Percentiles rank a stretch among this genome's conserved stretches.
These are phyloP conservation scores for Drosophila affinis DNA, from an alignment of 2,888 invertebrate species.

Conservation along the genomic window DNA sequence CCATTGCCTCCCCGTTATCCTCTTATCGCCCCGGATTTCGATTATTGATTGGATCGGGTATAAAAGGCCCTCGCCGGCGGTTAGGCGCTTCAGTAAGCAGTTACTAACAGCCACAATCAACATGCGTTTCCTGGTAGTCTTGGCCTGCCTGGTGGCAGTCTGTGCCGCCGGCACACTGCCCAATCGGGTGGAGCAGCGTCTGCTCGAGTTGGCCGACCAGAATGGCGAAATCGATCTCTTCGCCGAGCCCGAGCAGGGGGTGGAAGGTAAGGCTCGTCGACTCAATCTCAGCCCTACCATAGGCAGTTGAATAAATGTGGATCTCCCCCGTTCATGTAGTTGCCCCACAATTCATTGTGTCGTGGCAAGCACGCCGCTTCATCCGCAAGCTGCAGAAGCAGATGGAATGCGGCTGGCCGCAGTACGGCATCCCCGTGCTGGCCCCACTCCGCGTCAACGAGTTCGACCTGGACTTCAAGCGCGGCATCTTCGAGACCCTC, in stretches of 20 bases:
- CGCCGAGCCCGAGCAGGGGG: slow-evolving; percentile 57
- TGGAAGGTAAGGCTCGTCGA: slow-evolving; percentile 59
- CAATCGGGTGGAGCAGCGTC: slow-evolving; percentile 53
- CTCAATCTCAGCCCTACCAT: too few relatives aligned
- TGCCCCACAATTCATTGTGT: slow-evolving; percentile 71
- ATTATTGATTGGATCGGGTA: slow-evolving; percentile 44
- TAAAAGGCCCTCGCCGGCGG: slow-evolving; percentile 61
- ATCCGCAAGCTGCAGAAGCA: slow-evolving; percentile 73
- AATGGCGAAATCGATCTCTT: slow-evolving; percentile 70
- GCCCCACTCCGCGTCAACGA: slow-evolving; percentile 72
- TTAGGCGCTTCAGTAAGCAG: slow-evolving; percentile 53
- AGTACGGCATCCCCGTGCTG: slow-evolving; percentile 74
- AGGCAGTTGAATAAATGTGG: neutral
- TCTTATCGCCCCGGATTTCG: slow-evolving; percentile 29
- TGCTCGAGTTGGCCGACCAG: slow-evolving; percentile 50
- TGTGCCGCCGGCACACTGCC: slow-evolving; percentile 67
- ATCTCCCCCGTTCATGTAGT: slow-evolving; percentile 39
- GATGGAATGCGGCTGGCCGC: slow-evolving; percentile 79
- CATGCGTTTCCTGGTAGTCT: slow-evolving; percentile 76
- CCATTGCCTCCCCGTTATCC: slow-evolving; percentile 21
- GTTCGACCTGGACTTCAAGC: slow-evolving; percentile 56
- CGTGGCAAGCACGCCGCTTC: slow-evolving; percentile 77
- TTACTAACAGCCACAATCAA: slow-evolving; percentile 45
- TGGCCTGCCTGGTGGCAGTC: slow-evolving; percentile 70
- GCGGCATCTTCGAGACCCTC: slow-evolving; percentile 71